A percentile compares a stretch with the other conserved stretches of the same genome.
Evolutionary conservation across 2,797 vertebrate genomes (phyloP).

Genomic region (Chiloscyllium punctatum): DNA sequence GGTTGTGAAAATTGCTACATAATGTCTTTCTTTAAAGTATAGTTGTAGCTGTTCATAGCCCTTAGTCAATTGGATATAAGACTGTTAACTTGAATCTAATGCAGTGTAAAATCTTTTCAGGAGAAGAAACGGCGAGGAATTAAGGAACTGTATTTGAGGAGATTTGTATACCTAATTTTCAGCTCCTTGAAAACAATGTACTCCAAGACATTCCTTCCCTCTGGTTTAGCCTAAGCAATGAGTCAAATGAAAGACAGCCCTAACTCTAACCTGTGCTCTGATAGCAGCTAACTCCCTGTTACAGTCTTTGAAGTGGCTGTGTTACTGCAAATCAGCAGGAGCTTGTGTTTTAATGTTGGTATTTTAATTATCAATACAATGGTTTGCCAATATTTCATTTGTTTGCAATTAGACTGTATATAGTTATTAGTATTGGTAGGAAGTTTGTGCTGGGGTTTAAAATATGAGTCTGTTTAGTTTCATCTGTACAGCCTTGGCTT

Average conservation of each 20-base stretch:
- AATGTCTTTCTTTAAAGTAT: not conserved
- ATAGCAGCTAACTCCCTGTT: not conserved
- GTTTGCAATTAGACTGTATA: not conserved
- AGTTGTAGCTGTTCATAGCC: too few relatives aligned
- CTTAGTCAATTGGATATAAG: too few relatives aligned
- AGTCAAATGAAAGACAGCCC: not conserved
- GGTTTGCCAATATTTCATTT: not conserved
- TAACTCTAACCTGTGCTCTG: not conserved
- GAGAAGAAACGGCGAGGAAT: not conserved
- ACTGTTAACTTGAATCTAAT: not conserved
- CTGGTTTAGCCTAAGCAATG: slow-evolving; percentile 50
- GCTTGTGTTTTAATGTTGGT: not conserved
- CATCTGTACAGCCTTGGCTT: not conserved
- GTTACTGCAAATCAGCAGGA: not conserved
- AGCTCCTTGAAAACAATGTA: too few relatives aligned
- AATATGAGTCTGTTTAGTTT: not conserved
- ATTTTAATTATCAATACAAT: not conserved
- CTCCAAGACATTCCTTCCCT: too few relatives aligned
- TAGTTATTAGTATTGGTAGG: not conserved
- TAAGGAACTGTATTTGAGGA: not conserved
- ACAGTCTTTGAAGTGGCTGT: not conserved
- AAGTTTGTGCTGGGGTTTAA: not conserved
- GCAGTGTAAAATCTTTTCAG: not conserved
- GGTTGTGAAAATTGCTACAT: not conserved
- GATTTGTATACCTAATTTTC: not conserved